phyloP scores from a whole-genome alignment of 2,888 invertebrate genomes.

The Andrena hattorfiana region DNA sequence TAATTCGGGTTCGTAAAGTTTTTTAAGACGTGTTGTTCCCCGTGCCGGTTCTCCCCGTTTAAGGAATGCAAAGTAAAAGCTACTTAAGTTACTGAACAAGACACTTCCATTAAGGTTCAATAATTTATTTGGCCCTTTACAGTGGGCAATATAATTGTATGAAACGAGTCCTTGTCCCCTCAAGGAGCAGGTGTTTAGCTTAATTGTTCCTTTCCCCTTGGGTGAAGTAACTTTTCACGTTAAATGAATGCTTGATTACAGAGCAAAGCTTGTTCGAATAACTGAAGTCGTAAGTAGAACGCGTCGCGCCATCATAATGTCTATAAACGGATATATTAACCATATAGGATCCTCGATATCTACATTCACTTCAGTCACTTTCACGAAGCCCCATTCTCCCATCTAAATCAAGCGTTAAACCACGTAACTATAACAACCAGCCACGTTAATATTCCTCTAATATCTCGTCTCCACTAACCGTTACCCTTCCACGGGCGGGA shows the following conservation, averaged over 20 bases:
- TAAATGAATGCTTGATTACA: constrained; percentile 19
- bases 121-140: constrained; percentile 28
- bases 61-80: background rate
- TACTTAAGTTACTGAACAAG: constrained; percentile 12
- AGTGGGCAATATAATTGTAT: constrained; percentile 42
- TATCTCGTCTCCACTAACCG: background rate
- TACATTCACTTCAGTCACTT: background rate
- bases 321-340: background rate
- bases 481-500: background rate
- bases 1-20: background rate
- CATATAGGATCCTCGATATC: background rate
- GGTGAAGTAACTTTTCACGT: constrained; percentile 24
- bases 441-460: constrained; percentile 1
- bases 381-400: background rate
- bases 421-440: too few species aligned
- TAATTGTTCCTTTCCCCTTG: constrained; percentile 56
- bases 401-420: too few species aligned
- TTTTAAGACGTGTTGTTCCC: background rate
- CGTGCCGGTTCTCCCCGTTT: background rate
- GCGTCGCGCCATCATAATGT: constrained; percentile 10
- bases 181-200: constrained; percentile 61
- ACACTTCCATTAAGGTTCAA: constrained; percentile 37
- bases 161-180: constrained; percentile 39
- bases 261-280: constrained; percentile 18
- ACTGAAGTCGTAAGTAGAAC: background rate